phyloP scores from a whole-genome alignment of 2,113 vertebrate genomes.

The Eudyptes chrysolophus region DNA sequence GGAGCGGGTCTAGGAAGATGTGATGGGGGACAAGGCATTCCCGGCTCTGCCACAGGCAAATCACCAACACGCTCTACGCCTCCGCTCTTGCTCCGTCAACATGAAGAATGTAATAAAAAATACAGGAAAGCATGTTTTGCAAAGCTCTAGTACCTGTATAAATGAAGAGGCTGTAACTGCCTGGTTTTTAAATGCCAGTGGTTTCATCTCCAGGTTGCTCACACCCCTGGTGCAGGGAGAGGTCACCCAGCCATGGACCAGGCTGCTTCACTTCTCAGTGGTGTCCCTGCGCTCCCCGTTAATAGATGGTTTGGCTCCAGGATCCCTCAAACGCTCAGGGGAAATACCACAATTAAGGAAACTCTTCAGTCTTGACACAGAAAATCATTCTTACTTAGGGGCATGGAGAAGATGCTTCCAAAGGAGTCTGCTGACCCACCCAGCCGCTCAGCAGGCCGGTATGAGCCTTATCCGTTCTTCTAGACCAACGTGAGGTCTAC shows the following conservation, averaged over 20 bases:
- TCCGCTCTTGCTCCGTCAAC: not conserved
- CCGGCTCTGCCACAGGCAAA: not conserved
- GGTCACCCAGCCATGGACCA: not conserved
- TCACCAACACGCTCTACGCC: fast-evolving
- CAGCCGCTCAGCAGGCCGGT: not conserved
- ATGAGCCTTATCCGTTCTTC: not conserved
- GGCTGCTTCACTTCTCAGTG: fast-evolving
- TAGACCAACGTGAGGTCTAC: not conserved
- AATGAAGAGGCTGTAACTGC: not conserved
- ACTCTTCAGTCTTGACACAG: not conserved
- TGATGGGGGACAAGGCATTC: not conserved
- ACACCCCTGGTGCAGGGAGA: not conserved
- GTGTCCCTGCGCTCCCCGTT: fast-evolving
- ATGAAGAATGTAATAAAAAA: not conserved
- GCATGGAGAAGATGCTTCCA: not conserved
- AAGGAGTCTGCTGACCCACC: not conserved
- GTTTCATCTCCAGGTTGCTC: not conserved
- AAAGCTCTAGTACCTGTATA: not conserved
- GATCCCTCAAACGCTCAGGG: not conserved
- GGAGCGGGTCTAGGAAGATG: not conserved
- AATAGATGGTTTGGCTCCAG: not conserved
- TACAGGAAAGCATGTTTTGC: not conserved
- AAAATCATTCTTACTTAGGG: not conserved
- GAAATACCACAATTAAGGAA: not conserved
- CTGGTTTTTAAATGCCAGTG: not conserved